Evolutionary conservation across 2,113 vertebrate genomes (phyloP).

Genomic region (Catharus minimus): DNA sequence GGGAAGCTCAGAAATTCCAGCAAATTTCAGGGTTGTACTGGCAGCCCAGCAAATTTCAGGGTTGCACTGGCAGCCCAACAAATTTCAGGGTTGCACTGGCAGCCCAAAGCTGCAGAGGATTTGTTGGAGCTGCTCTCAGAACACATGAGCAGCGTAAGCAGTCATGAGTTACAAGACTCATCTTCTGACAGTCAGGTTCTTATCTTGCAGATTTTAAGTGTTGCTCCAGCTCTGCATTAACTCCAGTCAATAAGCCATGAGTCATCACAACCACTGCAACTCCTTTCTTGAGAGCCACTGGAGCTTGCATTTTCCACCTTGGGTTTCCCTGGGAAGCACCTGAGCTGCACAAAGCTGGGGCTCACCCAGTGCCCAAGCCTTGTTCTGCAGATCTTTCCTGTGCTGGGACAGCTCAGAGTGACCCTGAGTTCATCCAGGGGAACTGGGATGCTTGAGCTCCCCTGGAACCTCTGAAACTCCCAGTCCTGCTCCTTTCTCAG

Average conservation of each 20-base stretch:
- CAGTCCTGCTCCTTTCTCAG: background rate
- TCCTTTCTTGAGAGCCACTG: background rate
- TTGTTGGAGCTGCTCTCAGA: constrained; percentile 11
- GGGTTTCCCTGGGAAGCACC: background rate
- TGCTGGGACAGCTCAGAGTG: background rate
- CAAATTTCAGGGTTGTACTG: background rate
- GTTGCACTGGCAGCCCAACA: background rate
- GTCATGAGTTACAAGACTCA: constrained; percentile 52
- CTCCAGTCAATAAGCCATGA: constrained; percentile 46
- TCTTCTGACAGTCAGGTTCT: constrained; percentile 57
- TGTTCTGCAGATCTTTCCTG: background rate
- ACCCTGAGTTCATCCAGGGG: background rate
- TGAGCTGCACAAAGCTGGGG: background rate
- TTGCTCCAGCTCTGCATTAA: constrained; percentile 42
- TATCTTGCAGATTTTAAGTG: constrained; percentile 54
- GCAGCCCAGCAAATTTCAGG: background rate
- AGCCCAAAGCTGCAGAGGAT: background rate
- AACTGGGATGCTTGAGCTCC: background rate
- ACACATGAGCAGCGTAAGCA: constrained; percentile 13
- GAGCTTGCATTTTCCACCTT: background rate
- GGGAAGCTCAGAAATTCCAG: background rate
- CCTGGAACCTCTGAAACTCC: background rate
- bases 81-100: background rate
- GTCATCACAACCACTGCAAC: constrained; percentile 48
- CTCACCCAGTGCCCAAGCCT: background rate